phyloP scores from a whole-genome alignment of 2,888 invertebrate genomes.

The Chrysopilus asiliformis region DNA sequence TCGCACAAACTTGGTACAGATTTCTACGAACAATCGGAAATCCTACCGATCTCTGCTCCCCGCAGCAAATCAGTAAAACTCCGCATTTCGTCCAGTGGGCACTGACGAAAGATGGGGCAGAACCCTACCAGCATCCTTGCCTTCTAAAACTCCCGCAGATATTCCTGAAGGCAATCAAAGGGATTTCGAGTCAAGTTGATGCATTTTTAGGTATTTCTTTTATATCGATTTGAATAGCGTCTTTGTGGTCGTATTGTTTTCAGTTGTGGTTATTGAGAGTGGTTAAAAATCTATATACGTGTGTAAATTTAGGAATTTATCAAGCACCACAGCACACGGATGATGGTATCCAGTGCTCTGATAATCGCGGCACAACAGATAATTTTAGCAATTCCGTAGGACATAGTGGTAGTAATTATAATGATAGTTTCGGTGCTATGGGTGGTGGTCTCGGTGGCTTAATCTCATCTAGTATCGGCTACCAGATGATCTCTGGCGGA shows the following conservation, averaged over 20 bases:
- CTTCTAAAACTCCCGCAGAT: constrained; percentile 70
- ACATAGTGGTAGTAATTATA: constrained; percentile 14
- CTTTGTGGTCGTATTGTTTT: no score
- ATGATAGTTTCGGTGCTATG: constrained; percentile 12
- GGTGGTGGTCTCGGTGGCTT: constrained; percentile 13
- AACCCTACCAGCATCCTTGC: constrained; percentile 86
- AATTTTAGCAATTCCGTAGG: constrained; percentile 10
- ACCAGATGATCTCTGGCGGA: constrained; percentile 18
- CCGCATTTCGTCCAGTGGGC: constrained; percentile 65
- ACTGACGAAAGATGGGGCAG: constrained; percentile 60
- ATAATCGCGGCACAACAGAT: constrained; percentile 16
- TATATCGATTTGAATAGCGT: background rate
- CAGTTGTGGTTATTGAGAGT: no score
- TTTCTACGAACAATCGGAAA: constrained; percentile 89
- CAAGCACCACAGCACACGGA: constrained; percentile 25
- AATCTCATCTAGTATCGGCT: constrained; percentile 5
- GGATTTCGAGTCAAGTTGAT: constrained; percentile 85
- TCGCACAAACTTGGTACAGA: constrained; percentile 93
- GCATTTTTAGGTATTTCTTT: constrained; percentile 72
- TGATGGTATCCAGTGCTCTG: constrained; percentile 24
- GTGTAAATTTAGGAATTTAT: constrained; percentile 29
- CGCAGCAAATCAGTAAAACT: constrained; percentile 57
- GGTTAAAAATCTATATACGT: no score
- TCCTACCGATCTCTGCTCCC: constrained; percentile 82
- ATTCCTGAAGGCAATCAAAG: constrained; percentile 87